A percentile compares a stretch with the other conserved stretches of the same genome.
Conservation (phyloP, 2,888 invertebrate genomes). For the Mylabris sibirica region DNA sequence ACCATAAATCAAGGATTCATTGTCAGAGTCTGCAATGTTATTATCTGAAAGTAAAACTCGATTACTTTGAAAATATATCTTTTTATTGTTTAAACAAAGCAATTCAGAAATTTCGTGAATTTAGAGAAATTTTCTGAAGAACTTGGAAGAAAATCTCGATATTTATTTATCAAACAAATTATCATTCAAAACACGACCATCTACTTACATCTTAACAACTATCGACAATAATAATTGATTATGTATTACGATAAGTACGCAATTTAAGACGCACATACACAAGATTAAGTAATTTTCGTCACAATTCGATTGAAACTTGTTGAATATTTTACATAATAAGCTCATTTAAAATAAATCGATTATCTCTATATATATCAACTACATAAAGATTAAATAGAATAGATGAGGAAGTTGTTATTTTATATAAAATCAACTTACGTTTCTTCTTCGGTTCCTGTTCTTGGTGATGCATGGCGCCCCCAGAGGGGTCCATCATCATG, state of each 20-base stretch:
- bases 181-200: conserved; percentile 5
- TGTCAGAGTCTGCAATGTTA: conserved; percentile 12
- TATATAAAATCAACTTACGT: conserved; percentile 52
- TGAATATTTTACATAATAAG: conserved; percentile 15
- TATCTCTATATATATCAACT: not conserved
- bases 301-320: conserved; percentile 11
- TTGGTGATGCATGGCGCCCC: conserved; percentile 56
- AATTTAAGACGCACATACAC: not conserved
- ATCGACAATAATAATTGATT: not conserved
- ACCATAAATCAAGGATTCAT: conserved; percentile 10
- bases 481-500: conserved; percentile 61
- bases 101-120: not conserved
- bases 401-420: not conserved
- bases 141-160: not conserved
- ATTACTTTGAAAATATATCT: not conserved
- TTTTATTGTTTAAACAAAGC: not conserved
- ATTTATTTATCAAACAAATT: not conserved
- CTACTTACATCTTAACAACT: not conserved
- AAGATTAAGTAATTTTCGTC: conserved; percentile 8
- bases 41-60: conserved; percentile 7
- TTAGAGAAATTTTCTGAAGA: not conserved
- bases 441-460: conserved; percentile 60
- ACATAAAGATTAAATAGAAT: not conserved
- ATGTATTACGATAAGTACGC: conserved; percentile 1
- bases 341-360: conserved; percentile 1